Conservation (phyloP, 1,140 invertebrate species). For the Telenomus remus region DNA sequence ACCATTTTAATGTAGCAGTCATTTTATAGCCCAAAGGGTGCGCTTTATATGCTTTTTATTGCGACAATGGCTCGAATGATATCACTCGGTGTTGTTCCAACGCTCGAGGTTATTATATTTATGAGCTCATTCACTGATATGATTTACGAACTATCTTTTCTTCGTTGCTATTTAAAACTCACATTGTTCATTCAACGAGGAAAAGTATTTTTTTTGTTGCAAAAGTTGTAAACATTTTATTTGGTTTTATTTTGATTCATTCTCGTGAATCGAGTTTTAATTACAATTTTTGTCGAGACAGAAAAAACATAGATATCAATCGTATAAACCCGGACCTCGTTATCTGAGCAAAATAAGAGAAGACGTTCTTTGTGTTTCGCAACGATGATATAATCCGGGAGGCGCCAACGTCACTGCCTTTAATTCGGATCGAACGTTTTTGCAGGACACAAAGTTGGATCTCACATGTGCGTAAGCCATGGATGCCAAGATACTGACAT, state of each 20-base stretch:
- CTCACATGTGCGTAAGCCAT: constrained; percentile 41
- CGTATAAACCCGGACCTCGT: constrained; percentile 28
- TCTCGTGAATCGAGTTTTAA: background rate
- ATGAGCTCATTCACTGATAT: constrained; percentile 22
- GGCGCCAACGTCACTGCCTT: constrained; percentile 46
- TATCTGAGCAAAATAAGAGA: constrained; percentile 25
- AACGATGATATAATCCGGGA: constrained; percentile 51
- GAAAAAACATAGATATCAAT: constrained; percentile 14
- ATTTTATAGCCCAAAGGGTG: constrained; percentile 44
- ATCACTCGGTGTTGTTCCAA: constrained; percentile 16
- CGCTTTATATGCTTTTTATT: constrained; percentile 44
- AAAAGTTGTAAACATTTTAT: too few species aligned
- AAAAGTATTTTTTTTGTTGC: too few species aligned
- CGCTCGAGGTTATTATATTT: constrained; percentile 31
- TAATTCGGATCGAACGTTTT: constrained; percentile 41
- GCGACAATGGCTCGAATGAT: constrained; percentile 33
- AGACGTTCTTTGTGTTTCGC: constrained; percentile 27
- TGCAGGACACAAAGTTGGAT: constrained; percentile 37
- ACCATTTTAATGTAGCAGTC: constrained; percentile 39
- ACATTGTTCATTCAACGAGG: too few species aligned
- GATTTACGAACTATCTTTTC: background rate
- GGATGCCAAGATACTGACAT: constrained; percentile 46
- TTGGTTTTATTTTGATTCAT: background rate
- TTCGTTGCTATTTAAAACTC: too few species aligned
- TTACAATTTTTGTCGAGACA: background rate